A percentile compares a stretch with the other conserved stretches of the same genome.
Conservation (phyloP, 2,888 invertebrate genomes). For the Ceramica pisi region DNA sequence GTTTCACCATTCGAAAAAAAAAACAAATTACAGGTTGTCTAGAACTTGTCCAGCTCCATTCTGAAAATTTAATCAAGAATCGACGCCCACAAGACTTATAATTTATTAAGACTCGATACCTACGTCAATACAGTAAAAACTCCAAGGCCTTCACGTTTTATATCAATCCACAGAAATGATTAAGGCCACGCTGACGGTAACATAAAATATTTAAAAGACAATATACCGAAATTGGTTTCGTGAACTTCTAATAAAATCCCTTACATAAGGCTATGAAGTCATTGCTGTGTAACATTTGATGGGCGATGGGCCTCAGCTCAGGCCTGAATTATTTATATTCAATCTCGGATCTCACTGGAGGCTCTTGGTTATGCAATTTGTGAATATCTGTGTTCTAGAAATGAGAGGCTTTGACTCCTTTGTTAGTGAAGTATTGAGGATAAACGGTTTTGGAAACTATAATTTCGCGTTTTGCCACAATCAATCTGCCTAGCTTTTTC, state of each 20-base stretch:
- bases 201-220: constrained; percentile 63
- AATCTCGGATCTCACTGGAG: constrained; percentile 65
- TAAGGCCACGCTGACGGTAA: constrained; percentile 22
- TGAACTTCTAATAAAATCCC: constrained; percentile 57
- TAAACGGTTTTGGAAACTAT: not conserved
- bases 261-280: constrained; percentile 50
- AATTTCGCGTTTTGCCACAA: not conserved
- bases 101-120: constrained; percentile 10
- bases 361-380: constrained; percentile 65
- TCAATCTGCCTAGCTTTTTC: too few species aligned
- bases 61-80: not conserved
- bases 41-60: not conserved
- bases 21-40: too few species aligned
- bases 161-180: constrained; percentile 44
- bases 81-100: not conserved
- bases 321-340: constrained; percentile 73
- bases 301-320: constrained; percentile 28
- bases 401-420: constrained; percentile 17
- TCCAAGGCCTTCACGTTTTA: constrained; percentile 20
- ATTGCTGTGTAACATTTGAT: constrained; percentile 53
- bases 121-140: constrained; percentile 11
- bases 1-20: too few species aligned
- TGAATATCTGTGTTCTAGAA: constrained; percentile 54
- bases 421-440: not conserved
- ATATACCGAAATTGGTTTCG: constrained; percentile 59